Conservation (phyloP, 1,140 invertebrate species). For the Brachionus rotundiformis region DNA sequence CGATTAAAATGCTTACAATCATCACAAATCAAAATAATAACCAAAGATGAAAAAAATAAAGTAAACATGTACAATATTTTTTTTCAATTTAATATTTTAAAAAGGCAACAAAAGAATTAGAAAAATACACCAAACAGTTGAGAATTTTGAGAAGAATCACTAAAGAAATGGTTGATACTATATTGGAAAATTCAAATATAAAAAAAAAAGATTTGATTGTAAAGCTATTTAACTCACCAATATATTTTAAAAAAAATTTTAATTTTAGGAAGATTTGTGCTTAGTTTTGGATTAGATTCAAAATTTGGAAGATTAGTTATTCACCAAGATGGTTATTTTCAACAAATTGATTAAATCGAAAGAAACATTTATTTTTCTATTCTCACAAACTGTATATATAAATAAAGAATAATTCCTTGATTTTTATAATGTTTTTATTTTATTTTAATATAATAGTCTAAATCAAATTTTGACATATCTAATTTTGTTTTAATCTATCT, state of each 20-base stretch:
- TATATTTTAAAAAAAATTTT: not conserved
- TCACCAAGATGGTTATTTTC: no score
- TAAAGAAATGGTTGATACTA: constrained; percentile 35
- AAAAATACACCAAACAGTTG: constrained; percentile 36
- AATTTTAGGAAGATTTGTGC: constrained; percentile 41
- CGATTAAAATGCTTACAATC: not conserved
- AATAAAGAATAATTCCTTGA: no score
- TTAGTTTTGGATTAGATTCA: constrained; percentile 14
- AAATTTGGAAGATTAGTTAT: no score
- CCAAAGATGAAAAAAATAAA: constrained; percentile 17
- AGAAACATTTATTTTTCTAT: no score
- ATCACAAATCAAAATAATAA: not conserved
- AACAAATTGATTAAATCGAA: no score
- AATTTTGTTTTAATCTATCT: no score
- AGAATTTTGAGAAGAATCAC: not conserved
- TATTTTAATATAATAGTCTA: no score
- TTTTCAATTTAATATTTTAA: not conserved
- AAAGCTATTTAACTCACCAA: not conserved
- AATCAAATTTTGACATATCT: no score
- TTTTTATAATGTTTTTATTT: no score
- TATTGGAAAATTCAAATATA: constrained; percentile 50
- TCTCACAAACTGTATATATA: no score
- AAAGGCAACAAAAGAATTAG: constrained; percentile 30
- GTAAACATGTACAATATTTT: not conserved
- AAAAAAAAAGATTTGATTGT: constrained; percentile 47